Base-by-base conservation (phyloP, 2,113 vertebrate species). In the Platysternon megacephalum region DNA sequence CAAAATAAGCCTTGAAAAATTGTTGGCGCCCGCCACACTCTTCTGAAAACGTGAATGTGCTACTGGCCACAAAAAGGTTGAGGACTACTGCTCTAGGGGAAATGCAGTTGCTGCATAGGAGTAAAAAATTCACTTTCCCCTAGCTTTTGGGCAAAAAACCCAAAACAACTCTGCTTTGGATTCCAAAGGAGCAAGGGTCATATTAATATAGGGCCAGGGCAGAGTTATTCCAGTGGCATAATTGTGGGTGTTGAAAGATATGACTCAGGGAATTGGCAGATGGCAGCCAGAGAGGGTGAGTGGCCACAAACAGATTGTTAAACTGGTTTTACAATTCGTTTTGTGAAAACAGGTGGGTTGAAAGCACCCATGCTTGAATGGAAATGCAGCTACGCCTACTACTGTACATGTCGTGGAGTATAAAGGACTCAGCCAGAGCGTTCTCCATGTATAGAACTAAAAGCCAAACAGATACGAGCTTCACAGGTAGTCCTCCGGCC, bases 241-340 rank as follows among this genome's bases (percentile, higher is more conserved):
- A 85, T 44, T 82, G 82, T 84, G 87, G 52, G 61, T 81, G 74
- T 8, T 39, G 21, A 49, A 58, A 92, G 81, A 39, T 53, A 14
- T 53, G 48, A 83, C 82, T 61, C 13, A 79, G 83, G 86, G 81
- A 76, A 26, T 48, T 78, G 46, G 68, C 24, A n/a, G 72, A 39
- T 55, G 44, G 87, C 22, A 14, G 28, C 72, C 4, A 3, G 39
- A 88, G 46, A 81, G 76, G 88, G 44, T 58, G 68, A 65, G 53
- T n/a, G 39, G 93, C 65, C 72, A 44, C 39, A 17, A 26, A 52
- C 10, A 78, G 56, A 85, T 35, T 58, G 56, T 85, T 72, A 44
- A 89, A 94, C 89, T 74, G 42, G 95, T 94, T 94, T 93, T 49
- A 32, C 44, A 32, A 51, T 28, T 56, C 65, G 6, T 80, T 85